These are phyloP conservation scores for Argyresthia goedartella DNA, from an alignment of 2,888 invertebrate species.

Conservation along the genomic window DNA sequence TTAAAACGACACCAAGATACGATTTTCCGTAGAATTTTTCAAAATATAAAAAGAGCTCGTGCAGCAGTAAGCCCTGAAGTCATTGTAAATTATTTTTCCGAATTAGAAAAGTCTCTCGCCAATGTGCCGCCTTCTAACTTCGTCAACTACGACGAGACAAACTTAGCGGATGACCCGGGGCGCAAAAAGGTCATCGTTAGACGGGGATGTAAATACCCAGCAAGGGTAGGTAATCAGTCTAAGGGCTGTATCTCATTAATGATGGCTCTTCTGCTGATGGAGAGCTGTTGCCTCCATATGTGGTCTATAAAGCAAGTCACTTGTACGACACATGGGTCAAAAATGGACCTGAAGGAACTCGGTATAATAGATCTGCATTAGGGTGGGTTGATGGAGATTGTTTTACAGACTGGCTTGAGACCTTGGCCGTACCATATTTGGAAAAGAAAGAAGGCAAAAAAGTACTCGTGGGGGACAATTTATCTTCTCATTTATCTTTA, in stretches of 20 bases:
- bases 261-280: conserved; percentile 33
- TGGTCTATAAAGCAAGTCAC: too few species aligned
- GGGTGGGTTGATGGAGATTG: background rate
- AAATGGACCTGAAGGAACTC: background rate
- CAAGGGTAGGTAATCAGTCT: conserved; percentile 25
- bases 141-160: conserved; percentile 7
- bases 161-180: conserved; percentile 5
- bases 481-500: too few species aligned
- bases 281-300: conserved; percentile 25
- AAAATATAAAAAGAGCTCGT: conserved; percentile 16
- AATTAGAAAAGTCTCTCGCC: too few species aligned
- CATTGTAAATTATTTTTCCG: conserved; percentile 11
- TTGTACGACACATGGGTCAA: background rate
- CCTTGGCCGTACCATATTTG: too few species aligned
- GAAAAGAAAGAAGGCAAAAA: too few species aligned
- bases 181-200: conserved; percentile 19
- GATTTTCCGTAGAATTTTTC: conserved; percentile 12
- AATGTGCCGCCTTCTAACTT: background rate
- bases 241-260: conserved; percentile 32
- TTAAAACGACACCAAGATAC: conserved; percentile 13
- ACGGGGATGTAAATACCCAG: conserved; percentile 29
- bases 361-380: background rate
- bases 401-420: too few species aligned
- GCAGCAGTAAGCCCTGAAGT: conserved; percentile 13
- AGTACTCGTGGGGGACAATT: too few species aligned